These are phyloP conservation scores for Scaptomyza reducta DNA, from an alignment of 2,888 invertebrate genomes.

Conservation along the genomic window DNA sequence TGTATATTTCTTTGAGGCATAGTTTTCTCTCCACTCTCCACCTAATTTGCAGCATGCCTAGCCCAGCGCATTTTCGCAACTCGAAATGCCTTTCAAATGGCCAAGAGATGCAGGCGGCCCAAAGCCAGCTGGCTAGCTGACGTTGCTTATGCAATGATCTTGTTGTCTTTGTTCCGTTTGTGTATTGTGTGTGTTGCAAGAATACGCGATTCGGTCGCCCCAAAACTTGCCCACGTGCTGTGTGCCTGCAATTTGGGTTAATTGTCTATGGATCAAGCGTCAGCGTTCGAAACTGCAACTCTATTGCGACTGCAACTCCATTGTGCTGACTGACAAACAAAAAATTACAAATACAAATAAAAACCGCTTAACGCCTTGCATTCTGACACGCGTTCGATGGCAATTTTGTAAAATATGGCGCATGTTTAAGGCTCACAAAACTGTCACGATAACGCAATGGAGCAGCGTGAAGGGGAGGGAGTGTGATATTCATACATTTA, in stretches of 20 bases:
- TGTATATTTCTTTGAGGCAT: slow-evolving; percentile 5
- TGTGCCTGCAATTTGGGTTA: slow-evolving; percentile 70
- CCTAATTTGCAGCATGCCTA: slow-evolving; percentile 65
- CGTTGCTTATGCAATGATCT: slow-evolving; percentile 67
- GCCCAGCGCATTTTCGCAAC: slow-evolving; percentile 57
- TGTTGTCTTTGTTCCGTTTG: slow-evolving; percentile 8
- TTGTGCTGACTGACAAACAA: slow-evolving; percentile 45
- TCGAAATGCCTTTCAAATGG: slow-evolving; percentile 68
- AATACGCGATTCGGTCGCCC: slow-evolving; percentile 51
- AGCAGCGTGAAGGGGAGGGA: background rate
- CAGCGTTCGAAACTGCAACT: slow-evolving; percentile 17
- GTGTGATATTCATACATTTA: slow-evolving; percentile 6
- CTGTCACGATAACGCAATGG: slow-evolving; percentile 47
- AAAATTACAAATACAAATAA: slow-evolving; percentile 13
- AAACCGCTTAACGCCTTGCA: slow-evolving; percentile 72
- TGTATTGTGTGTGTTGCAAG: slow-evolving; percentile 61
- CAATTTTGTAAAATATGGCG: slow-evolving; percentile 59
- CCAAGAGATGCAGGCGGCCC: slow-evolving; percentile 39
- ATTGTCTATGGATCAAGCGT: slow-evolving; percentile 72
- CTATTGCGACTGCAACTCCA: slow-evolving; percentile 35
- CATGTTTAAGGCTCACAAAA: slow-evolving; percentile 52
- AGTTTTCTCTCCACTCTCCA: slow-evolving; percentile 14
- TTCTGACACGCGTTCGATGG: slow-evolving; percentile 70
- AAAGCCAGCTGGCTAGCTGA: slow-evolving; percentile 52
- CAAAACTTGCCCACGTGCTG: slow-evolving; percentile 72